Evolutionary conservation across 2,113 vertebrate species (phyloP).

Genomic region (Sapayoa aenigma): DNA sequence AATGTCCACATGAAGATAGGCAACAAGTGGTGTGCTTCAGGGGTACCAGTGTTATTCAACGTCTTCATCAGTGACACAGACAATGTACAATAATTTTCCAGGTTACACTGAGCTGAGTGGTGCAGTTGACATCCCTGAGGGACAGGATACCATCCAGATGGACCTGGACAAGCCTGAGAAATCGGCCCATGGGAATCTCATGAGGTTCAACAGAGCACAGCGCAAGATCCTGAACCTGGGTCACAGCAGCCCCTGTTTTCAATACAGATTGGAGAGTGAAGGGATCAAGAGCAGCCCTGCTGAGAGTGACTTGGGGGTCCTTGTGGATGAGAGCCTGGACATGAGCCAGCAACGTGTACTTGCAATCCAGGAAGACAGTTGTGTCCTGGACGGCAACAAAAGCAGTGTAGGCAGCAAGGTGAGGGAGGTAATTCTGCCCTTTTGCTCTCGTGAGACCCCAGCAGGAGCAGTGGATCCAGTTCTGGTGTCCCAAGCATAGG

Average conservation of each 20-base stretch:
- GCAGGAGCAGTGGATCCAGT: background rate
- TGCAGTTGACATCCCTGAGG: background rate
- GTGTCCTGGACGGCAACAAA: background rate
- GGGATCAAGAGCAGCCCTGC: background rate
- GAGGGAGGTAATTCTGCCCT: background rate
- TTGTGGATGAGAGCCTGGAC: background rate
- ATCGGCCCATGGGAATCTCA: background rate
- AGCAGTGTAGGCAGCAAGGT: accelerated
- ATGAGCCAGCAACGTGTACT: background rate
- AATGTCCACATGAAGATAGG: background rate
- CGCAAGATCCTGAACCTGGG: background rate
- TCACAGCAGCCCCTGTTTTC: background rate
- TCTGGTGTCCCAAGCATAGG: too few species aligned
- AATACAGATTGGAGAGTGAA: background rate
- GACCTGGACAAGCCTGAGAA: background rate
- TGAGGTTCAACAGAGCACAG: accelerated
- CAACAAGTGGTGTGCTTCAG: too few species aligned
- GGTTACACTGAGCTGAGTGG: background rate
- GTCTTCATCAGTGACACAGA: accelerated
- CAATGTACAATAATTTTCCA: background rate
- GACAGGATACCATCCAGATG: background rate
- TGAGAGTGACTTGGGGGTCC: background rate
- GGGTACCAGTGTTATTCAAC: background rate
- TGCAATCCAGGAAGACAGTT: background rate
- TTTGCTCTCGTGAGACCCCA: background rate